Evolutionary conservation across 1,140 invertebrate species (phyloP).

Genomic region (honey bee (Apis mellifera)): Amel_HAv3.1 CM009933.2:3274001-3274500

Average conservation of each 20-base stretch:
- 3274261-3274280: slow-evolving; percentile 18
- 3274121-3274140: no score
- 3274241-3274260: slow-evolving; percentile 1
- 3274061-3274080: no score
- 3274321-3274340: slow-evolving; percentile 38
- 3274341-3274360: slow-evolving; percentile 55
- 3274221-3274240: slow-evolving; percentile 18
- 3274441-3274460: background rate
- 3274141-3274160: no score
- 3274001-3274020: no score
- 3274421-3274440: slow-evolving; percentile 14
- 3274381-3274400: slow-evolving; percentile 54
- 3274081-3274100: no score
- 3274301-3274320: slow-evolving; percentile 52
- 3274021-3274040: no score
- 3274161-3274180: no score
- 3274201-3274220: slow-evolving; percentile 5
- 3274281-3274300: slow-evolving; percentile 36
- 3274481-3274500: slow-evolving; percentile 45
- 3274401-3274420: slow-evolving; percentile 41
- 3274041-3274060: no score
- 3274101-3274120: no score
- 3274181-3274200: no score
- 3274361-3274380: slow-evolving; percentile 57
- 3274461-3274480: background rate